Evolutionary conservation across 2,888 invertebrate species (phyloP), one percentile per base, ranked within the genome.

Genomic region (Pollenia angustigena): DNA sequence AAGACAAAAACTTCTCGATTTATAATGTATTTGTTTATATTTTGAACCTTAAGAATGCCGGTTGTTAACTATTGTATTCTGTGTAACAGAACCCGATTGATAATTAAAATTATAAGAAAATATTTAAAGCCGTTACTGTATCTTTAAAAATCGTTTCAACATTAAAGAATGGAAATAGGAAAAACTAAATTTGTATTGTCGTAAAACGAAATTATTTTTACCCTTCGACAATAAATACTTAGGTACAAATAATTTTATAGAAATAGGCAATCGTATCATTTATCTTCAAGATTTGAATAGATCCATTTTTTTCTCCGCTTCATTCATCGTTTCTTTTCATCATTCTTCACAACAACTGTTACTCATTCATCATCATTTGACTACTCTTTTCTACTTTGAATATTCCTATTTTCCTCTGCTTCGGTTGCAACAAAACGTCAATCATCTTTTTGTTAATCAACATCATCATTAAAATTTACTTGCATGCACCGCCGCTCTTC

Each of bases 211-310:
- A 60, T 48, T 7, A 16, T 12, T 68, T 80, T 68, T 68, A 11
- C 79, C 23, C 74, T 44, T 12, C 12, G 40, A 32, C 62, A 54
- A 80, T 56, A 12, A 1, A 52, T 58, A 52, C 4, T n/a, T 10
- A 14, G 12, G 23, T 16, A 14, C 18, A 40, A 23, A 48, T 46
- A 74, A 80, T 80, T 76, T 54, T 46, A 32, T 32, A 78, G 18
- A 14, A 54, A 50, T 50, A 58, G 56, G 62, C 40, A 71, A 76
- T 78, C 50, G 23, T 72, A 44, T 58, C 66, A 80, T 83, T 50
- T 81, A 62, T 82, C 75, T 82, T 82, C 60, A 74, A 91, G 91
- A 91, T 91, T 91, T 91, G 90, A 91, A 90, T 91, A 90, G 89
- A 68, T 88, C 42, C 16, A 56, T 42, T 62, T 18, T 68, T 54